These are phyloP conservation scores for Chunga burmeisteri DNA, from an alignment of 2,113 vertebrate species.

Conservation along the genomic window DNA sequence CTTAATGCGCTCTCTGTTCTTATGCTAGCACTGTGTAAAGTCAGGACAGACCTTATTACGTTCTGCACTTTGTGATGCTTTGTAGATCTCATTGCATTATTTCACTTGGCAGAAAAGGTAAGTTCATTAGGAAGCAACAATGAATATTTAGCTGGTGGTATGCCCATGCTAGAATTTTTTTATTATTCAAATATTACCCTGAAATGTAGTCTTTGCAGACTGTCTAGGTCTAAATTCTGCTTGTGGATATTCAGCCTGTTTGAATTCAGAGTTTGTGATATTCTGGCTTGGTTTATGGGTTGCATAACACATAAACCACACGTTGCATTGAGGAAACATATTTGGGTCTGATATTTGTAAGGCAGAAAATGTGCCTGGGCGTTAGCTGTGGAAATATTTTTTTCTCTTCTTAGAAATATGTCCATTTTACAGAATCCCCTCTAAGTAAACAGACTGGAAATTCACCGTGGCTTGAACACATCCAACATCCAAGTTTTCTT, in stretches of 20 bases:
- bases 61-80: neutral
- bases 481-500: neutral
- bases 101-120: neutral
- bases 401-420: neutral
- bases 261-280: neutral
- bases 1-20: neutral
- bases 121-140: neutral
- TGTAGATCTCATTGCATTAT: neutral
- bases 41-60: neutral
- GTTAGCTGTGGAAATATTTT: neutral
- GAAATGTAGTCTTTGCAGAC: neutral
- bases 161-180: neutral
- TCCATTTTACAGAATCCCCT: neutral
- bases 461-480: neutral
- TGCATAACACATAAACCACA: neutral
- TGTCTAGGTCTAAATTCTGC: neutral
- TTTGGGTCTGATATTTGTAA: neutral
- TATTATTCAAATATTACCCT: neutral
- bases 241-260: neutral
- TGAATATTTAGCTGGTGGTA: neutral
- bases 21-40: neutral
- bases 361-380: neutral
- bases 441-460: neutral
- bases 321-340: neutral
- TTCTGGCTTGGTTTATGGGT: neutral